Conservation (phyloP, 2,113 vertebrate genomes). For the Lampris megalopsis region DNA sequence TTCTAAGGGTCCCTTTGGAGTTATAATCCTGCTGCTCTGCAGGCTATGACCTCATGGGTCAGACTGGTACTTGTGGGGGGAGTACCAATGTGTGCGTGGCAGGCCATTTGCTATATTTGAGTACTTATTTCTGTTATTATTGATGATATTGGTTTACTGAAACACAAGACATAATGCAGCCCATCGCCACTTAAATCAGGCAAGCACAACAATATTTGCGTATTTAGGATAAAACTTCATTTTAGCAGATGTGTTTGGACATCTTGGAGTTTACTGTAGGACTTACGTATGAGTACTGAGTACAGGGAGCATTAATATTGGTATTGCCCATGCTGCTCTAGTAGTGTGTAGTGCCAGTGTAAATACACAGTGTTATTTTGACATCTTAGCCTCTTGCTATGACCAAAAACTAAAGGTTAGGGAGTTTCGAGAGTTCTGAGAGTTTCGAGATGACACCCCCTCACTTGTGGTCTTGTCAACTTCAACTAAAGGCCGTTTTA, state of each 20-base stretch:
- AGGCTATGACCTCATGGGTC: constrained; percentile 91
- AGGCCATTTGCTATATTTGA: constrained; percentile 75
- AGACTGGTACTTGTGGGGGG: constrained; percentile 84
- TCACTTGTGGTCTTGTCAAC: constrained; percentile 9
- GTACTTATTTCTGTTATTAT: constrained; percentile 57
- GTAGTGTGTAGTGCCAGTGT: constrained; percentile 31
- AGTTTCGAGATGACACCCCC: constrained; percentile 57
- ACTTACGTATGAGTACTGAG: constrained; percentile 49
- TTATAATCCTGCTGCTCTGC: constrained; percentile 88
- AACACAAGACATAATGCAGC: constrained; percentile 31
- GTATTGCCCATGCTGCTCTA: constrained; percentile 70
- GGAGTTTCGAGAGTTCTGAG: constrained; percentile 46
- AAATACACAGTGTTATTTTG: constrained; percentile 54
- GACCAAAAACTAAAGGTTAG: constrained; percentile 28
- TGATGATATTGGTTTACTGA: constrained; percentile 61
- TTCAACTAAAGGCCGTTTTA: constrained; percentile 48
- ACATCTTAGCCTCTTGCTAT: constrained; percentile 51
- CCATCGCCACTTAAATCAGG: constrained; percentile 19
- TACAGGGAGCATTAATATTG: constrained; percentile 72
- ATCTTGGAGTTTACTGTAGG: constrained; percentile 39
- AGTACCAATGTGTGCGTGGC: constrained; percentile 79
- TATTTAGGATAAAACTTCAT: constrained; percentile 25
- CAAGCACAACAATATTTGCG: constrained; percentile 58
- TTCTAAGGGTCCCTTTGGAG: constrained; percentile 89
- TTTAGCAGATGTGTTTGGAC: constrained; percentile 66